These are phyloP conservation scores for Heliconius cydno DNA, from an alignment of 2,888 invertebrate genomes.

Conservation along the genomic window DNA sequence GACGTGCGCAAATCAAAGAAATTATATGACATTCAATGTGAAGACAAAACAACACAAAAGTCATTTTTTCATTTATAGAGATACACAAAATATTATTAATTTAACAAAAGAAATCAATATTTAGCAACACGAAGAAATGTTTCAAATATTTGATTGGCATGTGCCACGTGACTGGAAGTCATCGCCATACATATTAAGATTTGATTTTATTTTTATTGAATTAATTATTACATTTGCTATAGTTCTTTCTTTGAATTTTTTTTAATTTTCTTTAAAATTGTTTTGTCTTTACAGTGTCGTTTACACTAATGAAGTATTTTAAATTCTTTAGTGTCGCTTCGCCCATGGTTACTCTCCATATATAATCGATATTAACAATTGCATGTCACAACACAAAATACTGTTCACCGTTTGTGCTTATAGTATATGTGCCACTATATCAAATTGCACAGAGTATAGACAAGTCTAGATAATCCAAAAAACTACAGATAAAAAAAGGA, in stretches of 20 bases:
- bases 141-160: background rate
- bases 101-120: background rate
- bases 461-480: conserved; percentile 4
- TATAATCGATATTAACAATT: conserved; percentile 26
- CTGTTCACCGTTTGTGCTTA: conserved; percentile 55
- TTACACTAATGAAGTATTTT: background rate
- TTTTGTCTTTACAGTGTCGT: background rate
- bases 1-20: background rate
- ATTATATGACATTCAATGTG: background rate
- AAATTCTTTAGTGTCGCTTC: conserved; percentile 14
- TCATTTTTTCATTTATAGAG: too few species aligned
- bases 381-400: conserved; percentile 60
- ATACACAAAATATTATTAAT: background rate
- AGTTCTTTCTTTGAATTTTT: background rate
- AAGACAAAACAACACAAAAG: too few species aligned
- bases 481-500: conserved; percentile 5
- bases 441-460: conserved; percentile 31
- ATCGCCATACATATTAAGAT: background rate
- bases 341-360: background rate
- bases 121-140: background rate
- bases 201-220: background rate
- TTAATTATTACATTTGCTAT: background rate
- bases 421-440: conserved; percentile 34
- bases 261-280: too few species aligned
- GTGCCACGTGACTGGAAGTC: background rate